Evolutionary conservation across 2,888 invertebrate genomes (phyloP), one percentile per base, ranked within the genome.

Genomic region (Leptinotarsa tumamoca): DNA sequence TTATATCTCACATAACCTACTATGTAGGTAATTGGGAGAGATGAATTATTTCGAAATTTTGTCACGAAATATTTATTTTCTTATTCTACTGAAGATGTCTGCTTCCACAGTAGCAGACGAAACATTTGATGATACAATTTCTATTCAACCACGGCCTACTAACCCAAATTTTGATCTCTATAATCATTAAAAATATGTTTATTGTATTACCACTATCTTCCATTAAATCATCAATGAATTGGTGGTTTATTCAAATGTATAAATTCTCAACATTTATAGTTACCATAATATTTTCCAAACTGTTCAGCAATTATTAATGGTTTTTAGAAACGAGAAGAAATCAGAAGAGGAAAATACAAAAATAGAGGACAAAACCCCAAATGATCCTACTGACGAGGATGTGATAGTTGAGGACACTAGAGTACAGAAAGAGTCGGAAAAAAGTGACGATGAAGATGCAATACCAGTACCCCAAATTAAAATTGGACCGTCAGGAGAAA

Each of bases 401-500:
- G 78, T 73, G 70, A 68, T 63, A 63, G 68, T 72, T 5, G 77
- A 77, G 18, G 77, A 77, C 66, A 68, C 77, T 17, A 15, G 54
- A 51, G 85, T 18, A 27, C 33, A 27, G 18, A 18, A 63, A 63
- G 63, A 63, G 4, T n/a, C 63, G n/a, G 73, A 75, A 23, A 75
- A 78, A 71, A 75, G 69, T 52, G 78, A 80, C 54, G 87, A 89
- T 72, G 87, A 88, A 70, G 84, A 87, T 58, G 86, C 90, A 0
- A 90, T 93, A 84, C 94, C 94, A 5, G 95, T 94, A 0, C 96
- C 96, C 0, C 95, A 95, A 88, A 92, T 97, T 61, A 96, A 95
- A 89, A 91, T 97, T 1, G 96, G 95, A 0, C 94, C 95, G 0
- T 93, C 96, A 82, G 97, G 96, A 0, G 93, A 95, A 87, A 92